Conservation (phyloP, 2,797 vertebrate genomes). For the Galago senegalensis region DNA sequence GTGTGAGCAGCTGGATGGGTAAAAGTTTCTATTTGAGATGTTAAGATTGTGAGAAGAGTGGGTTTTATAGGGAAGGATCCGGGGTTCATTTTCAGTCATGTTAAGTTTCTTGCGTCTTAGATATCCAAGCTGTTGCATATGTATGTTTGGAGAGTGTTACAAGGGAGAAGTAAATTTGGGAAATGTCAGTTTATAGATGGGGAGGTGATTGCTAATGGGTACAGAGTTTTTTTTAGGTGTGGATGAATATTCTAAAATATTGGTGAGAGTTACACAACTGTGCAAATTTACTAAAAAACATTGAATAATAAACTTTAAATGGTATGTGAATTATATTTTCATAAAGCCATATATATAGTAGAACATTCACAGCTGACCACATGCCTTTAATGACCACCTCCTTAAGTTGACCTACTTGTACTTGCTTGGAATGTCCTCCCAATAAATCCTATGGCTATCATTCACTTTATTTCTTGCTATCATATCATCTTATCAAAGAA, state of each 20-base stretch:
- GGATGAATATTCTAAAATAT: background rate
- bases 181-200: background rate
- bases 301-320: constrained; percentile 16
- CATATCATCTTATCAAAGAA: constrained; percentile 28
- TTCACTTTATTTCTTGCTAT: constrained; percentile 46
- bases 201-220: background rate
- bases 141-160: background rate
- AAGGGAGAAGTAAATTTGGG: background rate
- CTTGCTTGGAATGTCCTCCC: background rate
- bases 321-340: background rate
- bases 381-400: too few relatives aligned
- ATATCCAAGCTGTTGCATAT: constrained; percentile 32
- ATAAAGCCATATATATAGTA: background rate
- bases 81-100: background rate
- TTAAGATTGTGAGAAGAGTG: background rate
- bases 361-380: too few relatives aligned
- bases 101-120: background rate
- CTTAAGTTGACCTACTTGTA: background rate
- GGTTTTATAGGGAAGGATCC: constrained; percentile 34
- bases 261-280: background rate
- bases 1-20: background rate
- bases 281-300: constrained; percentile 1
- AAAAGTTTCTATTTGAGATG: constrained; percentile 6
- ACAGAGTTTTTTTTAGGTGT: background rate
- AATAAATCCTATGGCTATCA: background rate